These are phyloP conservation scores for Actinopyga echinites DNA, from an alignment of 53 echinoderm and acorn worm genomes.

Conservation along the genomic window DNA sequence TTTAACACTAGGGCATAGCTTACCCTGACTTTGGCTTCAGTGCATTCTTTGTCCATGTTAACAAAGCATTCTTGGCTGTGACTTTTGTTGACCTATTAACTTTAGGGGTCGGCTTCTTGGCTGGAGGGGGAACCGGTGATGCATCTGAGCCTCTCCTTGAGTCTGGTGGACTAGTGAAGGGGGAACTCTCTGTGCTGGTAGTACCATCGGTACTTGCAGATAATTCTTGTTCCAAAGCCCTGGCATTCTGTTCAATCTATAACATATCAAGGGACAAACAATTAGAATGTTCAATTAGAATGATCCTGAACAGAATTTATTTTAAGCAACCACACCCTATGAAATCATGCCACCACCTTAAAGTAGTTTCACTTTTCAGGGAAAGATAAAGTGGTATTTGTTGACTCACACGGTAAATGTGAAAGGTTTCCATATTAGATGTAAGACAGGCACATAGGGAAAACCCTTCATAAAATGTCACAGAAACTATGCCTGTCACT, in stretches of 20 bases:
- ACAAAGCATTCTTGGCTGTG: conserved; percentile 92
- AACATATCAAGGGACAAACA: background rate
- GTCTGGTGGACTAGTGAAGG: conserved; percentile 54
- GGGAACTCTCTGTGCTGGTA: conserved; percentile 65
- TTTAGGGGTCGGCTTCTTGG: conserved; percentile 64
- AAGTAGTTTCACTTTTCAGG: background rate
- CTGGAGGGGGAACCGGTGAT: conserved; percentile 61
- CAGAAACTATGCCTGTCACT: no score
- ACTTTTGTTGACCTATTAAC: conserved; percentile 40
- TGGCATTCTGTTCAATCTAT: conserved; percentile 94
- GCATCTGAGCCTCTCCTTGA: conserved; percentile 53
- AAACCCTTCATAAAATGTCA: no score
- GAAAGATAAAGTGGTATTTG: no score
- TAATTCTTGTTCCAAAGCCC: conserved; percentile 56
- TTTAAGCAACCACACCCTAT: background rate
- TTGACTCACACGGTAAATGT: no score
- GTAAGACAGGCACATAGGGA: no score
- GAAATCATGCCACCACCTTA: background rate
- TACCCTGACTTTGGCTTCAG: conserved; percentile 7
- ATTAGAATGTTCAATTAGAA: background rate
- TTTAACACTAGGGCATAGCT: background rate
- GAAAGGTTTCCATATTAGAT: no score
- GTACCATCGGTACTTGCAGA: conserved; percentile 50
- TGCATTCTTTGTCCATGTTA: conserved; percentile 93
- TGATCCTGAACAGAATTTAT: background rate